Evolutionary conservation across 2,797 vertebrate genomes (phyloP).

Genomic region (Sphaeramia orbicularis): DNA sequence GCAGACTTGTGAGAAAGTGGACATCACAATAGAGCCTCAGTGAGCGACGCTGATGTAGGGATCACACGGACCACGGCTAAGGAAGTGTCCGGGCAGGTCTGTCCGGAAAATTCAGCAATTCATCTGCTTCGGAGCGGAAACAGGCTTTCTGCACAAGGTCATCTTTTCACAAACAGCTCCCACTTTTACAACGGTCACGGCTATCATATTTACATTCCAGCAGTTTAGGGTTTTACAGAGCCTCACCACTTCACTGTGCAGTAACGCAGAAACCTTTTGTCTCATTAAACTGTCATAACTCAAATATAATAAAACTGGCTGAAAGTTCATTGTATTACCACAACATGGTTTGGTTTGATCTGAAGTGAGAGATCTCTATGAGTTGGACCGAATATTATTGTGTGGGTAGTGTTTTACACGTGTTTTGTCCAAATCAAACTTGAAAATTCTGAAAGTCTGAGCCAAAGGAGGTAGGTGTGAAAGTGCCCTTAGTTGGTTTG

Average conservation of each 20-base stretch:
- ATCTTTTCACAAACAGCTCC: slow-evolving; percentile 67
- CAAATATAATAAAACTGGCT: no score
- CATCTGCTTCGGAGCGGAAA: slow-evolving; percentile 77
- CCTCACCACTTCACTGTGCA: background rate
- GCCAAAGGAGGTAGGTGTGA: no score
- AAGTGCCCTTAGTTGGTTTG: no score
- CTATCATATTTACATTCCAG: slow-evolving; percentile 26
- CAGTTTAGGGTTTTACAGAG: slow-evolving; percentile 8
- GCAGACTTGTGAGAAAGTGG: slow-evolving; percentile 46
- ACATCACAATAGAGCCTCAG: slow-evolving; percentile 54
- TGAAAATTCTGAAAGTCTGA: no score
- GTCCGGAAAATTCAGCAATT: slow-evolving; percentile 76
- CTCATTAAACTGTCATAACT: no score
- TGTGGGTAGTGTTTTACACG: no score
- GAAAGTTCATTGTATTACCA: no score
- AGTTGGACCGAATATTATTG: no score
- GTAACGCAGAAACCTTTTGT: no score
- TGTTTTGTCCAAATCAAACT: no score
- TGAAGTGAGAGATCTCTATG: no score
- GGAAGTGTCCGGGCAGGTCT: slow-evolving; percentile 77
- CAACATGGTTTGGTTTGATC: no score
- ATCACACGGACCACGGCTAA: slow-evolving; percentile 50
- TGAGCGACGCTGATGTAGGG: slow-evolving; percentile 27
- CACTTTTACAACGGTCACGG: slow-evolving; percentile 13
- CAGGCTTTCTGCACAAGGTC: slow-evolving; percentile 79